A percentile compares a stretch with the other conserved stretches of the same genome.
Evolutionary conservation across 2,888 invertebrate genomes (phyloP).

Genomic region (Nasonia oneida): DNA sequence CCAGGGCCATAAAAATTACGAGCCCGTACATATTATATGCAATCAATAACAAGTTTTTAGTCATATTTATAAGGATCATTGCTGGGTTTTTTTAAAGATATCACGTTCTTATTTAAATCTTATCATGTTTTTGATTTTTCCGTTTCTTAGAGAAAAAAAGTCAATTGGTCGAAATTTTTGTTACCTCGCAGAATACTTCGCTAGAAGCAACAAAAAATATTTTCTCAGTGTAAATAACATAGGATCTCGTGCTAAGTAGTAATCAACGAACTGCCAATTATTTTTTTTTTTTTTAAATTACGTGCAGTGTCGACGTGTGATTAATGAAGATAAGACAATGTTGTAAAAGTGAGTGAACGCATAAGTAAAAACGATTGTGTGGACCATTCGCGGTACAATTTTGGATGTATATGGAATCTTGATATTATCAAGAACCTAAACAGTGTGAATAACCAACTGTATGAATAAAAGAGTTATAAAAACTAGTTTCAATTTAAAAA

Average conservation of each 20-base stretch:
- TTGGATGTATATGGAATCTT: neutral
- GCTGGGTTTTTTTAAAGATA: neutral
- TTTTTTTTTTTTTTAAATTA: neutral
- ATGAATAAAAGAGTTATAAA: conserved; percentile 54
- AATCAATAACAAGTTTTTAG: neutral
- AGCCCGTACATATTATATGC: neutral
- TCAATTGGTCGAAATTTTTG: neutral
- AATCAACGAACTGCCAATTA: conserved; percentile 38
- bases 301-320: conserved; percentile 50
- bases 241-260: conserved; percentile 27
- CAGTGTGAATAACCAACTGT: conserved; percentile 53
- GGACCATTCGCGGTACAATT: conserved; percentile 6
- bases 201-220: neutral
- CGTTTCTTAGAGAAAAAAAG: neutral
- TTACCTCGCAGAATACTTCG: conserved; percentile 11
- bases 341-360: conserved; percentile 42
- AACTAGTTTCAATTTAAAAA: conserved; percentile 43
- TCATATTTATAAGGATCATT: neutral
- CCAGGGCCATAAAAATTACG: neutral
- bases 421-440: conserved; percentile 23
- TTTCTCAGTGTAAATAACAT: conserved; percentile 52
- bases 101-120: neutral
- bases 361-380: conserved; percentile 21
- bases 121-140: neutral
- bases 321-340: conserved; percentile 18